These are phyloP conservation scores for Athetis lepigone DNA, from an alignment of 2,888 invertebrate genomes.

Conservation along the genomic window DNA sequence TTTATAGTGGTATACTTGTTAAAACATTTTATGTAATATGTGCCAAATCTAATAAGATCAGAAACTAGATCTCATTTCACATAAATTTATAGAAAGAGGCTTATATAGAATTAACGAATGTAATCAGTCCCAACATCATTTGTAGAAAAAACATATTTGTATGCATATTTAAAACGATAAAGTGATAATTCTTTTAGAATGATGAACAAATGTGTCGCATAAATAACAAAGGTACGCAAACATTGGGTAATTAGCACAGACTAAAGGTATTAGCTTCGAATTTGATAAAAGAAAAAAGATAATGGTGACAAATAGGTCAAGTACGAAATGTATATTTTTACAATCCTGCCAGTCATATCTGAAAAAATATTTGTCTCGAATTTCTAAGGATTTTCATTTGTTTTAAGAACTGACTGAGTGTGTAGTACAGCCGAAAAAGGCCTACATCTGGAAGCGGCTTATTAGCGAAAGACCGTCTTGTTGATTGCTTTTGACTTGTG, in stretches of 20 bases:
- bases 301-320: constrained; percentile 43
- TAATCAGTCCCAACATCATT: neutral
- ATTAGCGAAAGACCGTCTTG: no score
- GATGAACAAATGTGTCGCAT: constrained; percentile 18
- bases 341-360: neutral
- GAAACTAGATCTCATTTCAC: neutral
- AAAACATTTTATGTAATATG: no score
- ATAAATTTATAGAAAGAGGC: no score
- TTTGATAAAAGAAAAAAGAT: constrained; percentile 40
- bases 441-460: no score
- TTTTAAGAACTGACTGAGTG: constrained; percentile 14
- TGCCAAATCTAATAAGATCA: no score
- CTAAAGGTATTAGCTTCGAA: constrained; percentile 26
- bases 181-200: constrained; percentile 6
- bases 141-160: neutral
- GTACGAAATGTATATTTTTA: constrained; percentile 22
- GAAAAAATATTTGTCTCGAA: neutral
- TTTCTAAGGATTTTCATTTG: constrained; percentile 14
- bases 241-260: constrained; percentile 21
- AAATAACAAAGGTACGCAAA: constrained; percentile 15
- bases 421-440: no score
- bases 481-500: no score
- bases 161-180: neutral
- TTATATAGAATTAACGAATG: no score
- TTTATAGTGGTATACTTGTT: no score